These are phyloP conservation scores for Dermatemys mawii DNA, from an alignment of 2,113 vertebrate genomes.

Conservation along the genomic window DNA sequence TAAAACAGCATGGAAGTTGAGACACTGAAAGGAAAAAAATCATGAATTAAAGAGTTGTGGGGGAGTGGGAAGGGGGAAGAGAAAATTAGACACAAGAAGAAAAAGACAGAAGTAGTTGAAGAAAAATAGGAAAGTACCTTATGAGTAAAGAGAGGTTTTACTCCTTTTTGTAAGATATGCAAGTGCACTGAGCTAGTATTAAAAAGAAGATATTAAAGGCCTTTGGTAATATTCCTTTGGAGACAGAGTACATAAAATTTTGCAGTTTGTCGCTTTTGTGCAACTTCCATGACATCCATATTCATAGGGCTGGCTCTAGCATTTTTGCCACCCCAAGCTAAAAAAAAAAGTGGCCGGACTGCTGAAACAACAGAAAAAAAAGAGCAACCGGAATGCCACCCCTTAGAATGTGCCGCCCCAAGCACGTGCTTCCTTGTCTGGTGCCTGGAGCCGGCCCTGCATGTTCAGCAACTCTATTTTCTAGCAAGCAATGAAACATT, in stretches of 20 bases:
- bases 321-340: too few relatives aligned
- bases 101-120: background rate
- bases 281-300: slow-evolving; percentile 68
- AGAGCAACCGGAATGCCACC: too few relatives aligned
- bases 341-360: too few relatives aligned
- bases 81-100: background rate
- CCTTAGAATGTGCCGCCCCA: too few relatives aligned
- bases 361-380: too few relatives aligned
- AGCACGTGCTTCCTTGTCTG: too few relatives aligned
- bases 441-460: too few relatives aligned
- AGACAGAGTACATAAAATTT: slow-evolving; percentile 31
- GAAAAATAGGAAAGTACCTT: background rate
- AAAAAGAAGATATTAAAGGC: background rate
- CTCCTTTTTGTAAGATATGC: background rate
- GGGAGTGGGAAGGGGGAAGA: background rate
- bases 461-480: slow-evolving; percentile 64
- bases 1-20: background rate
- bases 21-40: background rate
- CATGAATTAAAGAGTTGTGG: background rate
- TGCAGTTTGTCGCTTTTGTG: slow-evolving; percentile 50
- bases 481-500: slow-evolving; percentile 73
- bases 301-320: too few relatives aligned
- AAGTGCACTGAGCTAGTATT: background rate
- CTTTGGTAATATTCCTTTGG: background rate
- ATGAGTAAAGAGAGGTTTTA: background rate